Conservation (phyloP, 2,113 vertebrate genomes). For the Pedetes capensis region DNA sequence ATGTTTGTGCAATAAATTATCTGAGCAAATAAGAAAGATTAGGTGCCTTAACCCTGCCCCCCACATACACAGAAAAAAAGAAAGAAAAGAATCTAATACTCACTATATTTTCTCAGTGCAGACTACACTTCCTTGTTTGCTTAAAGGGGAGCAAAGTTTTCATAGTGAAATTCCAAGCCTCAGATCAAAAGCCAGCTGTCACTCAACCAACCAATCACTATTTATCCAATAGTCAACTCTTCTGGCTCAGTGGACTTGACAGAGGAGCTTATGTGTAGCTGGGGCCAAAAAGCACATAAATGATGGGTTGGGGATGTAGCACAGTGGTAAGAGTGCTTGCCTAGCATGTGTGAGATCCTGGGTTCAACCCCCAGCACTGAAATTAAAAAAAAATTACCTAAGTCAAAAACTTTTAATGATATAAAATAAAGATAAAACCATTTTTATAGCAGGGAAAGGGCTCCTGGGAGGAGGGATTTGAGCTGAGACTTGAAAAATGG, state of each 20-base stretch:
- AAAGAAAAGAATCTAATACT: neutral
- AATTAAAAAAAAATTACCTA: neutral
- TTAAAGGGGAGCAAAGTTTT: slow-evolving; percentile 10
- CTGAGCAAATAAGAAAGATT: slow-evolving; percentile 36
- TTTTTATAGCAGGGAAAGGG: neutral
- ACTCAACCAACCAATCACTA: neutral
- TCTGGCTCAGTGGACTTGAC: neutral
- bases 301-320: neutral
- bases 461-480: neutral
- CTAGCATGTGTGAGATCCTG: neutral
- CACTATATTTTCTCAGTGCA: neutral
- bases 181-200: neutral
- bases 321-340: neutral
- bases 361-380: neutral
- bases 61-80: no score
- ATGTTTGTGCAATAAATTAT: slow-evolving; percentile 46
- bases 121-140: neutral
- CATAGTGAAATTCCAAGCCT: slow-evolving; percentile 14
- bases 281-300: neutral
- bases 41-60: slow-evolving; percentile 2
- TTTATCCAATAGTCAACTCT: neutral
- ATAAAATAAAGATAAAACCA: neutral
- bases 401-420: neutral
- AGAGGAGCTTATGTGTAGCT: neutral
- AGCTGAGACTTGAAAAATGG: neutral